These are phyloP conservation scores for Petromus typicus DNA, from an alignment of 2,113 vertebrate genomes.

Conservation along the genomic window DNA sequence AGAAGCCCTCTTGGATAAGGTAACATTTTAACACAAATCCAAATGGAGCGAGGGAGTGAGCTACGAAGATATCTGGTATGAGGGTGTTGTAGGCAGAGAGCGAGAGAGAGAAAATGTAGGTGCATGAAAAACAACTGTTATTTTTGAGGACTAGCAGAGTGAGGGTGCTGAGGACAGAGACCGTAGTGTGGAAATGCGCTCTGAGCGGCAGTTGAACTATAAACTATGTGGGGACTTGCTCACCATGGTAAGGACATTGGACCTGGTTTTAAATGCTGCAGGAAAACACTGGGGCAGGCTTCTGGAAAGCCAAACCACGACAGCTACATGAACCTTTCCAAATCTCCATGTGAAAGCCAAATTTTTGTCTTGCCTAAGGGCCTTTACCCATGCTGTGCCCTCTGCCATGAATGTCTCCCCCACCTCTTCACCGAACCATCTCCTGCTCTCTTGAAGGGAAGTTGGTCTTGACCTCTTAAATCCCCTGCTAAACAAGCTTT, in stretches of 20 bases:
- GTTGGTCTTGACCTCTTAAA: constrained; percentile 34
- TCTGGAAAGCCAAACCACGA: background rate
- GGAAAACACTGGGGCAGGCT: background rate
- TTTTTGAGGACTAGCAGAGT: constrained; percentile 35
- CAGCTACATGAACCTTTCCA: background rate
- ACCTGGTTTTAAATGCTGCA: background rate
- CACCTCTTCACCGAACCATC: background rate
- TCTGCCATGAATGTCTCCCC: background rate
- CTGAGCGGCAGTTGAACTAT: background rate
- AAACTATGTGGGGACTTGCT: background rate
- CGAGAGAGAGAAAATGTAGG: constrained; percentile 7
- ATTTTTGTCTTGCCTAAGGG: background rate
- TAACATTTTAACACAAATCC: constrained; percentile 34
- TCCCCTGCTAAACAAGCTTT: background rate
- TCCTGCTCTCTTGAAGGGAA: background rate
- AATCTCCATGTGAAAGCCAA: background rate
- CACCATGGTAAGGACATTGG: background rate
- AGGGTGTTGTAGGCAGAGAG: background rate
- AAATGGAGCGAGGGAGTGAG: constrained; percentile 14
- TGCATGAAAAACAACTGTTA: constrained; percentile 47
- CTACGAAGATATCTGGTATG: constrained; percentile 23
- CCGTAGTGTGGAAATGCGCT: background rate
- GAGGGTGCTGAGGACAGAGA: background rate
- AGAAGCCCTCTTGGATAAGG: background rate
- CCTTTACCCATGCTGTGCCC: background rate